Base-by-base conservation (phyloP, 92 coral and sea anemone genomes). In the Palythoa grandiflora region DNA sequence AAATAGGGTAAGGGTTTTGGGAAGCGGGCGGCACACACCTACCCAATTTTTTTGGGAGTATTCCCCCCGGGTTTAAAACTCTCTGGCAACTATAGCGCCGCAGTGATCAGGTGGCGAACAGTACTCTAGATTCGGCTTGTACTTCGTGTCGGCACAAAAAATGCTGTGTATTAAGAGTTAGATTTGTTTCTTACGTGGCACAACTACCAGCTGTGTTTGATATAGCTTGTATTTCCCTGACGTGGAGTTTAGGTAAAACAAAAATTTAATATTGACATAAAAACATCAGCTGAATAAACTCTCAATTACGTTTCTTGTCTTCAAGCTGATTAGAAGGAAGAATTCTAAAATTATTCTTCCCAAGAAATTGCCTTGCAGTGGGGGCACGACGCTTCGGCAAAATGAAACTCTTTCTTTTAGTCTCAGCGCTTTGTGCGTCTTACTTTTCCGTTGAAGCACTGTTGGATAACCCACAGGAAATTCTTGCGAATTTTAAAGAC, bases 401-500 rank as follows among this genome's bases (percentile, higher is more conserved):
- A 65, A 81, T 81, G 86, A 81, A 81, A 74, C 61, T 65, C 48
- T 81, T 81, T 6, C 47, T 63, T 19, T 28, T 81, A 47, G 11
- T 28, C 48, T 47, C 66, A 47, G 75, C 75, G 60, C 57, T 47
- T 5, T 47, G 60, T 37, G 75, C 63, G 14, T 60, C 59, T 11
- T 81, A 47, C 47, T 81, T 81, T 81, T 40, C 37, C 61, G 40
- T 68, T 14, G 86, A 81, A 66, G 73, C 86, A 65, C 28, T 91
- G 86, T 83, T 95, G n/a, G 94, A 94, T 28, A 79, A 91, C 71
- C 87, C 91, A 12, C 81, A 88, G 50, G 65, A 40, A 57, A 90
- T 95, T 37, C 93, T 95, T 13, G 68, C 59, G 13, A 60, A 84
- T 65, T 95, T 95, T 54, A 97, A 97, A 88, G 55, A 81, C 36